Base-by-base conservation (phyloP, 2,888 invertebrate species). In the Drosophila recens region DNA sequence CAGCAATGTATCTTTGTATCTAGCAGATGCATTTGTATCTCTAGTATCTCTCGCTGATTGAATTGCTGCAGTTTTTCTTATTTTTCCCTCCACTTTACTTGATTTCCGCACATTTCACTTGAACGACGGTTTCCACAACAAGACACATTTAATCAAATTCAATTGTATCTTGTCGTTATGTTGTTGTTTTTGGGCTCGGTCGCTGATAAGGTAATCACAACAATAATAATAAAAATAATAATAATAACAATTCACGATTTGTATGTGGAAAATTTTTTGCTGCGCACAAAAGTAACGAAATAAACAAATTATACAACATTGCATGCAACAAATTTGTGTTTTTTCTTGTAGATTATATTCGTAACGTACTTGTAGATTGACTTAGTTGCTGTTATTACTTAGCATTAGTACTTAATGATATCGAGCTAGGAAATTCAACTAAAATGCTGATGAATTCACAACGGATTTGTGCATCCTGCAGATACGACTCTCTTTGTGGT, bases 61-160 rank as follows among this genome's bases (percentile, higher is more conserved):
- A 17, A 17, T 9, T 61, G 63, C 58, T 58, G 49, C 56, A 34
- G 20, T 54, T 78, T 67, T 27, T 20, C 38, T 65, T 34, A 27
- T 8, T 54, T 53, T 67, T 43, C 20, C 40, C 64, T 68, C 65
- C 67, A 65, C 75, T 80, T 76, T 48, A 51, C 46, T 79, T 71
- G 65, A 75, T 85, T 80, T 80, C 71, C 80, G 79, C 57, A 38
- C 67, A 73, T 53, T 45, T 53, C 36, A 40, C 56, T 62, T 59
- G 51, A 40, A 17, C 30, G 27, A 42, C 30, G 23, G 48, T 45
- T 30, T 40, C 17, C 33, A 40, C 59, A n/a, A n/a, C n/a, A 56
- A 51, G 62, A 66, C 66, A 69, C 61, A 58, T 75, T 87, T 81
- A 68, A 84, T 89, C 82, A 89, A 87, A 89, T 87, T 84, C 84